Evolutionary conservation across 2,797 vertebrate genomes (phyloP).

Genomic region (Enteromius fasciolatus): DNA sequence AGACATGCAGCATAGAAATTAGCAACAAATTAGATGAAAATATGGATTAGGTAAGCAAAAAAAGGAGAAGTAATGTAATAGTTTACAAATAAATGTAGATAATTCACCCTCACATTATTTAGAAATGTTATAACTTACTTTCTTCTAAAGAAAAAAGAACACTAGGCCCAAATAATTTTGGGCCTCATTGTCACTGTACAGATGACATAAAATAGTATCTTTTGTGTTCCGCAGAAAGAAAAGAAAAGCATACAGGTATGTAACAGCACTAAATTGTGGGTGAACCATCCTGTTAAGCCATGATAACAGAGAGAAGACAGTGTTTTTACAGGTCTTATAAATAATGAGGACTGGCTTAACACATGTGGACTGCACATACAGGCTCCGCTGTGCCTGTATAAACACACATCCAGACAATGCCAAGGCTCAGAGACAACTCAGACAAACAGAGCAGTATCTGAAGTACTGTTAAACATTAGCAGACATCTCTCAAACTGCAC

Average conservation of each 20-base stretch:
- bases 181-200: not conserved
- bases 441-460: slow-evolving; percentile 50
- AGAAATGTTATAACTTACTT: too few species aligned
- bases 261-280: not conserved
- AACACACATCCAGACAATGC: slow-evolving; percentile 51
- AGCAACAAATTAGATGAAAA: not conserved
- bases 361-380: slow-evolving; percentile 35
- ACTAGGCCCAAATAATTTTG: not conserved
- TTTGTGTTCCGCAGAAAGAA: not conserved
- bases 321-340: slow-evolving; percentile 17
- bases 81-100: not conserved
- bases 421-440: slow-evolving; percentile 46
- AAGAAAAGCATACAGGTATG: not conserved
- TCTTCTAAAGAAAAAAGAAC: not conserved
- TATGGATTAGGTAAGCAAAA: not conserved
- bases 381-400: slow-evolving; percentile 47
- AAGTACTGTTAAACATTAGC: slow-evolving; percentile 31
- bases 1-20: not conserved
- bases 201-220: not conserved
- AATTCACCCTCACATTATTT: not conserved
- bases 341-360: slow-evolving; percentile 13
- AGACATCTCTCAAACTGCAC: slow-evolving; percentile 32
- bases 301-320: slow-evolving; percentile 6
- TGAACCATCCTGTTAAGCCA: slow-evolving; percentile 3
- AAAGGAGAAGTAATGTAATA: not conserved